Percentiles rank a stretch among this genome's conserved stretches.
Evolutionary conservation across 2,113 vertebrate genomes (phyloP).

Genomic region (Xenus cinereus): DNA sequence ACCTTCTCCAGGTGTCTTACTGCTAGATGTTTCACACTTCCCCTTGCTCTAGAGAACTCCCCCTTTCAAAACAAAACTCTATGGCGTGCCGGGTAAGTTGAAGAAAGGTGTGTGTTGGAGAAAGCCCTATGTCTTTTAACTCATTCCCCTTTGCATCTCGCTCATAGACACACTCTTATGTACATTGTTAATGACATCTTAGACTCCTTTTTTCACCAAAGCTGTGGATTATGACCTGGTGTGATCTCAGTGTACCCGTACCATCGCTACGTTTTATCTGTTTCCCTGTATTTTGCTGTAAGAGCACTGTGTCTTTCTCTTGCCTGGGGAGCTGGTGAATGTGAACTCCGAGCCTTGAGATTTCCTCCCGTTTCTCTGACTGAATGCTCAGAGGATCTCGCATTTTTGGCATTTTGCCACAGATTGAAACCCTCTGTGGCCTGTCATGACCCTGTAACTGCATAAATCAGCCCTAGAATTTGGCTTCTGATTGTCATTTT

Average conservation of each 20-base stretch:
- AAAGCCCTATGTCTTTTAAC: neutral
- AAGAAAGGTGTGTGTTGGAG: neutral
- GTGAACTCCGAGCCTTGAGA: neutral
- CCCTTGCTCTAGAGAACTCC: neutral
- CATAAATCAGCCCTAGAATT: neutral
- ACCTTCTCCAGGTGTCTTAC: neutral
- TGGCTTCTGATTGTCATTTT: neutral
- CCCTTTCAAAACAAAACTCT: neutral
- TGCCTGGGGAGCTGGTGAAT: neutral
- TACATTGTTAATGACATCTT: neutral
- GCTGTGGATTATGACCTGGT: neutral
- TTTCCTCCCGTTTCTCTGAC: neutral
- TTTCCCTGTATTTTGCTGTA: neutral
- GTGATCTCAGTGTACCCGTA: neutral
- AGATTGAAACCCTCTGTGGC: neutral
- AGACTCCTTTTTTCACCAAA: neutral
- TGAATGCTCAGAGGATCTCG: neutral
- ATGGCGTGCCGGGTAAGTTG: accelerated
- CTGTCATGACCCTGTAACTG: neutral
- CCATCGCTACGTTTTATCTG: neutral
- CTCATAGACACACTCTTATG: neutral
- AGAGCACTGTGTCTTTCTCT: neutral
- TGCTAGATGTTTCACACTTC: neutral
- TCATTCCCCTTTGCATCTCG: neutral
- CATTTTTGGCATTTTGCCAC: neutral